These are phyloP conservation scores for Hylaeus volcanicus DNA, from an alignment of 1,140 invertebrate species.

Conservation along the genomic window DNA sequence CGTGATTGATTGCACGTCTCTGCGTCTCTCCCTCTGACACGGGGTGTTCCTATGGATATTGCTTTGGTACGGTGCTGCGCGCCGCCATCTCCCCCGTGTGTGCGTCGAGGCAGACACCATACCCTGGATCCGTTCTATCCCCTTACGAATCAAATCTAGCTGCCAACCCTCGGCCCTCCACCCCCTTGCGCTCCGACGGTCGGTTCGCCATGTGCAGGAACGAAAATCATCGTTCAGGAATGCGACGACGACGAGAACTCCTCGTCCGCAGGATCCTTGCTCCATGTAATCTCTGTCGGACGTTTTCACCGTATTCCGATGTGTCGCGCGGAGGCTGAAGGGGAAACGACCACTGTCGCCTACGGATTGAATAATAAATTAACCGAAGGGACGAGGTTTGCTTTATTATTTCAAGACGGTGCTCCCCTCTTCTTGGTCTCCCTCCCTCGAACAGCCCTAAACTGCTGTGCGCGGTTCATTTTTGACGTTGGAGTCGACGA, in stretches of 20 bases:
- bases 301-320: not conserved
- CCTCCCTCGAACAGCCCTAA: no score
- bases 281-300: conserved; percentile 25
- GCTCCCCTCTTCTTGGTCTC: not conserved
- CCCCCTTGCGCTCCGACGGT: not conserved
- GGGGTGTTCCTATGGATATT: conserved; percentile 77
- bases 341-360: not conserved
- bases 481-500: no score
- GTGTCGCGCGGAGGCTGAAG: not conserved
- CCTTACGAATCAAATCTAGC: conserved; percentile 59
- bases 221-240: conserved; percentile 53
- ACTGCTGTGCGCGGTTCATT: no score
- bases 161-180: conserved; percentile 9
- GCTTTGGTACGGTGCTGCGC: conserved; percentile 69
- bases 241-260: conserved; percentile 19
- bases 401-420: conserved; percentile 19
- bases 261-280: not conserved
- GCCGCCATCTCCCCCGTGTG: conserved; percentile 55
- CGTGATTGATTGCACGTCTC: conserved; percentile 80
- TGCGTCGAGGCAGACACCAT: conserved; percentile 63
- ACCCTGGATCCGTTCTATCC: conserved; percentile 60
- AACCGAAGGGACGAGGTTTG: not conserved
- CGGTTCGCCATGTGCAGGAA: conserved; percentile 40
- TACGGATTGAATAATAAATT: conserved; percentile 35
- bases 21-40: conserved; percentile 74